Percentiles rank a stretch among this genome's conserved stretches.
Conservation (phyloP, 2,888 invertebrate species). For the Entomobrya multifasciata region DNA sequence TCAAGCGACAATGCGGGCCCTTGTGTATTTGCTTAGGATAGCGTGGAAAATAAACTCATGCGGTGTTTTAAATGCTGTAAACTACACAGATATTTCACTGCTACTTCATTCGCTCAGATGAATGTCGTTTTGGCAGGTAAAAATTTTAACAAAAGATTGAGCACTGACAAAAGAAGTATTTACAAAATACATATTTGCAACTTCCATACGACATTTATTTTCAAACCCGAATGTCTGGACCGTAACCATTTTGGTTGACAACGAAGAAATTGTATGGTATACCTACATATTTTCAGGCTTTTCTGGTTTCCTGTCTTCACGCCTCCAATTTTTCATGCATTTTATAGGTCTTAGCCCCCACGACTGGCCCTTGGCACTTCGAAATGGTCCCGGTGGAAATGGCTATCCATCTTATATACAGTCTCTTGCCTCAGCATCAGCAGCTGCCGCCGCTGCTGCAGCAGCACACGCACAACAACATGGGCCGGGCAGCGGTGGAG, state of each 20-base stretch:
- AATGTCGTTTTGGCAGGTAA: not conserved
- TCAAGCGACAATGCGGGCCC: not conserved
- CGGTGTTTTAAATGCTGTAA: too few relatives aligned
- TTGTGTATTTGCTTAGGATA: slow-evolving; percentile 68
- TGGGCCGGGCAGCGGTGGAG: slow-evolving; percentile 41
- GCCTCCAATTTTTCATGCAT: not conserved
- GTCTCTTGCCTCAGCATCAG: slow-evolving; percentile 74
- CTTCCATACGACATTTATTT: not conserved
- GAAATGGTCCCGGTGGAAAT: slow-evolving; percentile 69
- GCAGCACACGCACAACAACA: slow-evolving; percentile 64
- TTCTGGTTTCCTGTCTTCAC: slow-evolving; percentile 60
- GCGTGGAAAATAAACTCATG: slow-evolving; percentile 55
- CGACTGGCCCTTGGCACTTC: slow-evolving; percentile 78
- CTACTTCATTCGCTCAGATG: too few relatives aligned
- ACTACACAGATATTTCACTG: too few relatives aligned
- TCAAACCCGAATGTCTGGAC: not conserved
- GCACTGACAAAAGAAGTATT: not conserved
- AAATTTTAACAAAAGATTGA: not conserved
- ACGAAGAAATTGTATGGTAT: slow-evolving; percentile 18
- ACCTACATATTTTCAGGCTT: slow-evolving; percentile 30
- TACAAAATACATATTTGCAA: not conserved
- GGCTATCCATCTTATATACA: slow-evolving; percentile 78
- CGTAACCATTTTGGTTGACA: slow-evolving; percentile 58
- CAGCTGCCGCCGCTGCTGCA: slow-evolving; percentile 61
- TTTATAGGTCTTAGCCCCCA: slow-evolving; percentile 77